Percentiles rank a stretch among this genome's conserved stretches.
Conservation (phyloP, 2,113 vertebrate species). For the Muscicapa adusta region DNA sequence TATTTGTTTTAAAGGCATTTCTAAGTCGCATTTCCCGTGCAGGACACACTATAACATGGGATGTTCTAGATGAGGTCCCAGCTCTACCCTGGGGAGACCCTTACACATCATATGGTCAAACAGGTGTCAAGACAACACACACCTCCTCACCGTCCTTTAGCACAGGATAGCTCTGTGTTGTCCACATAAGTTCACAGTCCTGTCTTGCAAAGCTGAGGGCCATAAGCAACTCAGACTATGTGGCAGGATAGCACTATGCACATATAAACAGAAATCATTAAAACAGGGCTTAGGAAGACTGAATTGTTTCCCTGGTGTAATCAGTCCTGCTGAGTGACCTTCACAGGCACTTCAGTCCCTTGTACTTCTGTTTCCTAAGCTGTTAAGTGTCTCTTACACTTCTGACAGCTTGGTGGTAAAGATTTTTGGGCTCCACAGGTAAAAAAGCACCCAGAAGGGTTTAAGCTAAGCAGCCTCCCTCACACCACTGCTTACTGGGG, state of each 20-base stretch:
- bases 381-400: neutral
- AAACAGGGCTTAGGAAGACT: neutral
- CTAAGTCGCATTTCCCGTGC: accelerated
- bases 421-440: neutral
- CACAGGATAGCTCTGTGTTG: accelerated
- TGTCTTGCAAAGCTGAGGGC: neutral
- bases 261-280: neutral
- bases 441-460: neutral
- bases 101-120: accelerated
- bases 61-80: neutral
- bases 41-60: accelerated
- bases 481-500: neutral
- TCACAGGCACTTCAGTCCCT: neutral
- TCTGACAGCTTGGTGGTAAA: neutral
- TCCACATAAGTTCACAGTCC: neutral
- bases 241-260: neutral
- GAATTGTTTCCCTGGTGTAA: neutral
- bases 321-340: neutral
- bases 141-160: neutral
- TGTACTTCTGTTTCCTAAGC: neutral
- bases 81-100: neutral
- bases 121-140: accelerated
- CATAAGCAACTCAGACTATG: neutral
- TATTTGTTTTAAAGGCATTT: neutral
- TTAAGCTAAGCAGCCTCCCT: neutral